These are phyloP conservation scores for Carcina quercana DNA, from an alignment of 2,888 invertebrate species.

Conservation along the genomic window DNA sequence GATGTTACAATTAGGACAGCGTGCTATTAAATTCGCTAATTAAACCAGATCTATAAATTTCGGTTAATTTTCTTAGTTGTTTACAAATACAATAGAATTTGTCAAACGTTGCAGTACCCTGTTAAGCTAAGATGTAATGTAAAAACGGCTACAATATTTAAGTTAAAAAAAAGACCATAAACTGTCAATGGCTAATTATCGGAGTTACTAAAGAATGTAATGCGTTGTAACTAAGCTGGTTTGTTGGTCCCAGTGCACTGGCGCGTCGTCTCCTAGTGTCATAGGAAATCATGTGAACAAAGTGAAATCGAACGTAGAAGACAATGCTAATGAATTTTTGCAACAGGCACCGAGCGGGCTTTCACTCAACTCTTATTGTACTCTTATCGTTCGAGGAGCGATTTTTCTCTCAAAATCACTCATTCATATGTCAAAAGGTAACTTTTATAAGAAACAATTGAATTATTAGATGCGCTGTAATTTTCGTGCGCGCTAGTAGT, in stretches of 20 bases:
- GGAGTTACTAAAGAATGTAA: too few species aligned
- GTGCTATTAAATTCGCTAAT: too few species aligned
- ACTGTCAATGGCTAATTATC: too few species aligned
- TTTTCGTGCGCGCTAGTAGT: slow-evolving; percentile 11
- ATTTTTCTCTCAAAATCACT: slow-evolving; percentile 27
- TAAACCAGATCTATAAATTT: too few species aligned
- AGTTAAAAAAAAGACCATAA: too few species aligned
- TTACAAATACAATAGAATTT: too few species aligned
- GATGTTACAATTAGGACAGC: too few species aligned
- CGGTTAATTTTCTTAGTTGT: too few species aligned
- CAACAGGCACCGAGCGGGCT: slow-evolving; percentile 38
- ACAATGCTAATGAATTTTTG: slow-evolving; percentile 57
- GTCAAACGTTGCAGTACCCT: too few species aligned
- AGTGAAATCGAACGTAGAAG: slow-evolving; percentile 55
- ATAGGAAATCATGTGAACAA: slow-evolving; percentile 57
- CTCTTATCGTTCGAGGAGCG: slow-evolving; percentile 21
- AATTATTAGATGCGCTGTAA: slow-evolving; percentile 21
- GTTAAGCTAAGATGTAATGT: too few species aligned
- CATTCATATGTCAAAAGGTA: slow-evolving; percentile 27
- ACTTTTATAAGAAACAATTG: slow-evolving; percentile 18
- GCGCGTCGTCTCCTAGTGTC: slow-evolving; percentile 20
- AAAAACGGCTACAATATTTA: too few species aligned
- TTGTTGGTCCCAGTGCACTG: slow-evolving; percentile 8
- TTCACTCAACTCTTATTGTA: slow-evolving; percentile 41
- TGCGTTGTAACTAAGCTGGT: slow-evolving; percentile 1